Conservation (phyloP, 37 sponge, comb jelly and placozoan species). For the Theonella swinhoei region DNA sequence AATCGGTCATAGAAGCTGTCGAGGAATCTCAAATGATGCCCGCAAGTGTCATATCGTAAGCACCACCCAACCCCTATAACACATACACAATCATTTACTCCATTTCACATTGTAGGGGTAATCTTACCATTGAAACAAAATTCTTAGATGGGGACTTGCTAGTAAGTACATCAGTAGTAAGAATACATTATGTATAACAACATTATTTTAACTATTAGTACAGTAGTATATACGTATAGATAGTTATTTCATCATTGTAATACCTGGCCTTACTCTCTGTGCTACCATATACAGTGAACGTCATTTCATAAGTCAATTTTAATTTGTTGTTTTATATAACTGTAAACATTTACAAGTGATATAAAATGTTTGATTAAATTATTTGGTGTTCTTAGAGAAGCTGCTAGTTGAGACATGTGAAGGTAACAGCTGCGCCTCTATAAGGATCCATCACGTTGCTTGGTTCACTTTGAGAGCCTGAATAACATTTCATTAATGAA, state of each 20-base stretch:
- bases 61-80: neutral
- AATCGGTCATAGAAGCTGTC: slow-evolving; percentile 95
- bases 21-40: slow-evolving; percentile 95
- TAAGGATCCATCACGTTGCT: slow-evolving; percentile 1
- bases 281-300: no score
- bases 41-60: slow-evolving; percentile 81
- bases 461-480: neutral
- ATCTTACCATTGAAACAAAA: slow-evolving; percentile 91
- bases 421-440: slow-evolving; percentile 25
- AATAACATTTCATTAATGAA: slow-evolving; percentile 9
- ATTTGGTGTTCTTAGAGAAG: no score
- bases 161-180: slow-evolving; percentile 86
- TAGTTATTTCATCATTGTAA: no score
- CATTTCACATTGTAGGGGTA: slow-evolving; percentile 68
- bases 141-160: slow-evolving; percentile 90
- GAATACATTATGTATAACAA: slow-evolving; percentile 83
- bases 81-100: neutral
- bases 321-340: no score
- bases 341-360: neutral
- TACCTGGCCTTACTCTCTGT: no score
- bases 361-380: no score
- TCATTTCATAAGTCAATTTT: no score
- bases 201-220: neutral
- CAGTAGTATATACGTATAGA: neutral
- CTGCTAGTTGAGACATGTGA: slow-evolving; percentile 40